Percentiles rank a stretch among this genome's conserved stretches.
Evolutionary conservation across 1,140 invertebrate species (phyloP).

Genomic region (Camponotus vicinus): DNA sequence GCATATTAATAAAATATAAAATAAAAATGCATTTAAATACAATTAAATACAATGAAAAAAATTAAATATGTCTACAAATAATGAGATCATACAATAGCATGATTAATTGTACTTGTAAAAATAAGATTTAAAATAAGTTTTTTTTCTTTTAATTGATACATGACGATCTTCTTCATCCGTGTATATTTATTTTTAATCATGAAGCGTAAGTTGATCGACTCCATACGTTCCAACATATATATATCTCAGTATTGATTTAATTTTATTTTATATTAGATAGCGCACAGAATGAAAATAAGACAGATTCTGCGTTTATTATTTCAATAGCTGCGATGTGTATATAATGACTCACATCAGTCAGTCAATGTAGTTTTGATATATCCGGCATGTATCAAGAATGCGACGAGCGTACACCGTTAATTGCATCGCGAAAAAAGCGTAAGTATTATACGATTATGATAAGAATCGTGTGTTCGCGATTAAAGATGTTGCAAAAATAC

Average conservation of each 20-base stretch:
- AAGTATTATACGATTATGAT: slow-evolving; percentile 42
- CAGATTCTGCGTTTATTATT: background rate
- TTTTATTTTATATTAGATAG: background rate
- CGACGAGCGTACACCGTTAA: slow-evolving; percentile 45
- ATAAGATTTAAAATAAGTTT: background rate
- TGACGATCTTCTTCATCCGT: background rate
- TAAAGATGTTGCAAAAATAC: background rate
- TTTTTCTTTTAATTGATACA: background rate
- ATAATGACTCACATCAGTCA: background rate
- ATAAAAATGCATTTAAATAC: background rate
- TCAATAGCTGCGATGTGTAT: background rate
- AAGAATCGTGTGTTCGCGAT: slow-evolving; percentile 5
- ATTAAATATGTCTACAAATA: background rate
- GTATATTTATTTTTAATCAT: background rate
- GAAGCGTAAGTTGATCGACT: background rate
- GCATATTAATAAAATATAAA: background rate
- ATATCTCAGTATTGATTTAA: background rate
- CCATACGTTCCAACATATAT: background rate
- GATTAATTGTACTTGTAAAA: background rate
- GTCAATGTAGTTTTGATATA: background rate
- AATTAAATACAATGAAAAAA: background rate
- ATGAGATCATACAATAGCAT: too few species aligned
- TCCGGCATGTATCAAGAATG: slow-evolving; percentile 26
- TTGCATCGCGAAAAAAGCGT: slow-evolving; percentile 50
- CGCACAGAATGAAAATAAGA: background rate